A percentile compares a stretch with the other conserved stretches of the same genome.
Evolutionary conservation across 2,797 vertebrate genomes (phyloP).

Genomic region (Acanthurus lineatus): DNA sequence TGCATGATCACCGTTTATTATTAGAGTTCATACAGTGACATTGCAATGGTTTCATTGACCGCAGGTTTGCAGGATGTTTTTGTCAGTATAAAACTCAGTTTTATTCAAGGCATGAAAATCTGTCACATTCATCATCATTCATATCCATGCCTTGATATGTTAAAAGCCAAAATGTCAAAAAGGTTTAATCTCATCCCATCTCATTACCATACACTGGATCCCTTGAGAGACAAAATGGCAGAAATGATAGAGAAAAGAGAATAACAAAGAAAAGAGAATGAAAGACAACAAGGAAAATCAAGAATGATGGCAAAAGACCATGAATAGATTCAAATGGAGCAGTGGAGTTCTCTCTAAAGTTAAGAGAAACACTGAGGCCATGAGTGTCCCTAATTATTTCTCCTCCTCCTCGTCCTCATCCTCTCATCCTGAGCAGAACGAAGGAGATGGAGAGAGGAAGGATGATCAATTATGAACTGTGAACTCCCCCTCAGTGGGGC

Average conservation of each 20-base stretch:
- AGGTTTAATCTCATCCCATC: slow-evolving; percentile 42
- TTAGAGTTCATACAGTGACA: not conserved
- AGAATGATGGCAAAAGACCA: slow-evolving; percentile 17
- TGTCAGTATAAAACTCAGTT: slow-evolving; percentile 25
- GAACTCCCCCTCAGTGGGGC: slow-evolving; percentile 77
- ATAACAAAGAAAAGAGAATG: slow-evolving; percentile 6
- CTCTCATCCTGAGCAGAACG: slow-evolving; percentile 70
- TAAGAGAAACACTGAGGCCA: slow-evolving; percentile 43
- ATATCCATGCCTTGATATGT: slow-evolving; percentile 24
- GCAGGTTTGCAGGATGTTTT: not conserved
- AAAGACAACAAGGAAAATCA: slow-evolving; percentile 7
- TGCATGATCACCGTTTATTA: slow-evolving; percentile 6
- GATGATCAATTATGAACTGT: slow-evolving; percentile 85
- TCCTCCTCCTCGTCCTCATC: slow-evolving; percentile 53
- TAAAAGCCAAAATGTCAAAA: slow-evolving; percentile 37
- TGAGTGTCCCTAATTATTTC: slow-evolving; percentile 59
- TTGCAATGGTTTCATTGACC: slow-evolving; percentile 25
- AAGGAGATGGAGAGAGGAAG: slow-evolving; percentile 73
- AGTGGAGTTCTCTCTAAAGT: slow-evolving; percentile 43
- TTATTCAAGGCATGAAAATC: slow-evolving; percentile 21
- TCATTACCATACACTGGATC: slow-evolving; percentile 39
- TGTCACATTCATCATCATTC: not conserved
- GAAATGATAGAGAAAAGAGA: not conserved
- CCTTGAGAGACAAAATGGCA: slow-evolving; percentile 15
- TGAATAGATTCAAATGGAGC: slow-evolving; percentile 29